A percentile compares a stretch with the other conserved stretches of the same genome.
These are phyloP conservation scores for Sesia apiformis DNA, from an alignment of 2,888 invertebrate genomes.

Conservation along the genomic window DNA sequence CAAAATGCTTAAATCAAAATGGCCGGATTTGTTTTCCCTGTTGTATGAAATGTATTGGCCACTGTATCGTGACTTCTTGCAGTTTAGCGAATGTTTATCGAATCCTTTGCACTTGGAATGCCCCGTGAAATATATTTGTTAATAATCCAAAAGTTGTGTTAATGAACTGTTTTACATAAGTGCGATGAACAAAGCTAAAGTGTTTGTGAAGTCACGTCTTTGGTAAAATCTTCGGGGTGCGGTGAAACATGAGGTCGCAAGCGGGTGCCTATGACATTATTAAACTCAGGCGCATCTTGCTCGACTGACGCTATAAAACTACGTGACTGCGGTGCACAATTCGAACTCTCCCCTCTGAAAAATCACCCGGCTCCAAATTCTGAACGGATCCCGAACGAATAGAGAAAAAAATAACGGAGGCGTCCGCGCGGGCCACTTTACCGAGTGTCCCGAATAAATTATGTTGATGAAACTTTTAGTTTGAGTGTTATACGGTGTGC, in stretches of 20 bases:
- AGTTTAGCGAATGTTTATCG: slow-evolving; percentile 24
- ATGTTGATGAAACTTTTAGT: slow-evolving; percentile 64
- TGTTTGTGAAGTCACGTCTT: slow-evolving; percentile 6
- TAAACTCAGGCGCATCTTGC: slow-evolving; percentile 62
- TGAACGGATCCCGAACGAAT: slow-evolving; percentile 44
- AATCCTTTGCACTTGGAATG: neutral
- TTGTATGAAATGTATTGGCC: slow-evolving; percentile 23
- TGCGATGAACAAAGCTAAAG: neutral
- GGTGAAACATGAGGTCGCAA: slow-evolving; percentile 15
- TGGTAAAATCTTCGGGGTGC: neutral
- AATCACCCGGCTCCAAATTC: slow-evolving; percentile 47
- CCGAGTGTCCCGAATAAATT: slow-evolving; percentile 63
- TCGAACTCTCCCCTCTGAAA: slow-evolving; percentile 40
- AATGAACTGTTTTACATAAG: neutral
- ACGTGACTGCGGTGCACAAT: slow-evolving; percentile 64
- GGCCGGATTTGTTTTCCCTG: slow-evolving; percentile 27
- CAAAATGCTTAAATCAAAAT: slow-evolving; percentile 41
- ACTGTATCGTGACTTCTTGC: slow-evolving; percentile 22
- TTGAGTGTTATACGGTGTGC: slow-evolving; percentile 36
- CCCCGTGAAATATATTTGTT: neutral
- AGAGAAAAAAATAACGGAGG: slow-evolving; percentile 51
- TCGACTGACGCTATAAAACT: slow-evolving; percentile 56
- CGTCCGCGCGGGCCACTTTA: slow-evolving; percentile 41
- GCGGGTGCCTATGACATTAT: slow-evolving; percentile 56
- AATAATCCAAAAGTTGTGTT: neutral